Conservation (phyloP, 2,797 vertebrate species). For the Antennarius maculatus region DNA sequence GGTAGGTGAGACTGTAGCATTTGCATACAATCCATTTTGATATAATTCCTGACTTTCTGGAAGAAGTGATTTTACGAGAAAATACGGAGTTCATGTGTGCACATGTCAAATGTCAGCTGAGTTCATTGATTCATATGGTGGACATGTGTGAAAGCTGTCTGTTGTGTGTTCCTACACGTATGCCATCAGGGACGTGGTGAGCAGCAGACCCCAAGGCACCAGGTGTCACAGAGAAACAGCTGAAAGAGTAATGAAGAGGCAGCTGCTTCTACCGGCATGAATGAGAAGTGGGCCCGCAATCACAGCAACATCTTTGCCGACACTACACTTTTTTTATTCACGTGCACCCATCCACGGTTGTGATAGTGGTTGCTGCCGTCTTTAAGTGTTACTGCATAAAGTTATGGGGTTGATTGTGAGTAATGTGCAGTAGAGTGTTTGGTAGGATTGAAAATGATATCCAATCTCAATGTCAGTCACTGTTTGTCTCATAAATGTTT, state of each 20-base stretch:
- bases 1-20: slow-evolving; percentile 50
- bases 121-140: slow-evolving; percentile 26
- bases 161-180: slow-evolving; percentile 29
- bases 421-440: background rate
- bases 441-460: slow-evolving; percentile 3
- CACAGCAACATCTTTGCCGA: slow-evolving; percentile 27
- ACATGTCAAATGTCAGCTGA: slow-evolving; percentile 2
- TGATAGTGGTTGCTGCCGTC: background rate
- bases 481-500: background rate
- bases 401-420: background rate
- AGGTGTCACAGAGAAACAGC: slow-evolving; percentile 76
- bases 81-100: slow-evolving; percentile 9
- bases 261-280: slow-evolving; percentile 66
- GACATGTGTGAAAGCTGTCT: slow-evolving; percentile 10
- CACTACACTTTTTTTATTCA: slow-evolving; percentile 9
- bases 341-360: background rate
- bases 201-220: slow-evolving; percentile 71
- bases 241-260: slow-evolving; percentile 63
- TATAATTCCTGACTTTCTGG: slow-evolving; percentile 63
- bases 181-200: slow-evolving; percentile 24
- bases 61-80: slow-evolving; percentile 26
- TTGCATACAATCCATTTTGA: slow-evolving; percentile 69
- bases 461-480: background rate
- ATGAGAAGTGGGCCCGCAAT: slow-evolving; percentile 53
- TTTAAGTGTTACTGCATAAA: background rate